Evolutionary conservation across 2,113 vertebrate genomes (phyloP).

Genomic region (Lycaon pictus): DNA sequence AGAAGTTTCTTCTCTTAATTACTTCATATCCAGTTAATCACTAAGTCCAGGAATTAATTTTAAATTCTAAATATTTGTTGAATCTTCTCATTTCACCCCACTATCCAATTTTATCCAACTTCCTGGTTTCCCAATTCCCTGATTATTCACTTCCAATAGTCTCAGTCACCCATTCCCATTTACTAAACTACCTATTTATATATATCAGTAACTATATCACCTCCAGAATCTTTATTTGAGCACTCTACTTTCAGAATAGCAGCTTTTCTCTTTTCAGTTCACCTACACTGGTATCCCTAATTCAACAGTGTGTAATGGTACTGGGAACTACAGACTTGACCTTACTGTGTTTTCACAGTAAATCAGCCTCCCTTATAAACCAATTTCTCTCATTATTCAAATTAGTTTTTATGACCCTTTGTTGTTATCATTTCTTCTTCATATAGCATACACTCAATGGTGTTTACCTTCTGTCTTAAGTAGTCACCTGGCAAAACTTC

Average conservation of each 20-base stretch:
- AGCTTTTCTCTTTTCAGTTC: neutral
- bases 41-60: neutral
- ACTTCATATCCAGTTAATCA: neutral
- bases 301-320: neutral
- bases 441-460: neutral
- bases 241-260: rapidly evolving
- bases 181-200: neutral
- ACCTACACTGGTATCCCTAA: neutral
- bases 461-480: neutral
- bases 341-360: neutral
- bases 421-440: neutral
- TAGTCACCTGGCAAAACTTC: neutral
- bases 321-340: neutral
- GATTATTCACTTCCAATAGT: neutral
- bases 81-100: neutral
- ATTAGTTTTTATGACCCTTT: neutral
- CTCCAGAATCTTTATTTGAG: neutral
- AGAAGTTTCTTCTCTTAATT: neutral
- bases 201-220: no score
- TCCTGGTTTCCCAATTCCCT: neutral
- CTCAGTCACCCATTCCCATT: neutral
- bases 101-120: neutral
- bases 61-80: neutral
- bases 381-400: neutral
- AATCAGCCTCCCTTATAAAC: neutral